Evolutionary conservation across 2,888 invertebrate species (phyloP).

Genomic region (Clanis bilineata): DNA sequence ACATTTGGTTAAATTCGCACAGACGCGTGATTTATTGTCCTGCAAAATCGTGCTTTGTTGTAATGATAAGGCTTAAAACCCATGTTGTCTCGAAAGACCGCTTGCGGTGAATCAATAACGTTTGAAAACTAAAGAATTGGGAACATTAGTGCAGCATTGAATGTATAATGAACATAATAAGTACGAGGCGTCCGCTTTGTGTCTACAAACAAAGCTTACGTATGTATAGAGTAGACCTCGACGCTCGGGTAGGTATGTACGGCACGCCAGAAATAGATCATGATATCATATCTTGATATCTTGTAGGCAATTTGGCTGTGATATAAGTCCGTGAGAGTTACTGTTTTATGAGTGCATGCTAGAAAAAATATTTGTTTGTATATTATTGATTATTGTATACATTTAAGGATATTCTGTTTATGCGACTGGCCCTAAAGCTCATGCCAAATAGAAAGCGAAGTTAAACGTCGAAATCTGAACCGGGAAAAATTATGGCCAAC

Average conservation of each 20-base stretch:
- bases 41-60: slow-evolving; percentile 57
- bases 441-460: too few species aligned
- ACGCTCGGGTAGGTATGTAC: slow-evolving; percentile 48
- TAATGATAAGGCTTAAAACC: slow-evolving; percentile 36
- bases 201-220: slow-evolving; percentile 51
- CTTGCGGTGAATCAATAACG: slow-evolving; percentile 69
- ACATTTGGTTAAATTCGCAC: slow-evolving; percentile 74
- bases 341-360: slow-evolving; percentile 20
- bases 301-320: slow-evolving; percentile 53
- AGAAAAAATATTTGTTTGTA: slow-evolving; percentile 1
- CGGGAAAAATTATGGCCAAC: too few species aligned
- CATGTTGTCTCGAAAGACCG: slow-evolving; percentile 69
- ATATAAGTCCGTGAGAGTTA: slow-evolving; percentile 36
- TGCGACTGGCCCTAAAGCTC: neutral
- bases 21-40: slow-evolving; percentile 68
- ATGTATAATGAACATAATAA: slow-evolving; percentile 57
- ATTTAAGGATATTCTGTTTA: neutral
- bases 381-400: neutral
- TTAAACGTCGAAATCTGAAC: too few species aligned
- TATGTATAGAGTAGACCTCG: slow-evolving; percentile 57
- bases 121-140: slow-evolving; percentile 48
- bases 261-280: slow-evolving; percentile 65
- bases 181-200: slow-evolving; percentile 44
- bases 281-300: slow-evolving; percentile 65
- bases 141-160: slow-evolving; percentile 44